These are phyloP conservation scores for Strix occidentalis DNA, from an alignment of 2,797 vertebrate genomes.

Conservation along the genomic window DNA sequence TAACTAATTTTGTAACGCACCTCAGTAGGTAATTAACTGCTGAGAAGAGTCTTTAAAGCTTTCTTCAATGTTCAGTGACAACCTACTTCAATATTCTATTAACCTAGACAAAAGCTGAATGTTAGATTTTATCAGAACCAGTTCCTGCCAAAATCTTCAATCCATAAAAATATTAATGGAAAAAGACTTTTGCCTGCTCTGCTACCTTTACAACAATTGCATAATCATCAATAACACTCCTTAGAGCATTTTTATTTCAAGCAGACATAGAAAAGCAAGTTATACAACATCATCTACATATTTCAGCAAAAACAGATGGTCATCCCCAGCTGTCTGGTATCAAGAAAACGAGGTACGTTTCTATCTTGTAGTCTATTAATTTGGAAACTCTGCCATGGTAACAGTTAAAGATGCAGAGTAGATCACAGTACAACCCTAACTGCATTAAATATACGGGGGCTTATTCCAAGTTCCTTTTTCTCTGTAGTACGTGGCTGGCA, in stretches of 20 bases:
- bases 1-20: not conserved
- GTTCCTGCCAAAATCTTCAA: not conserved
- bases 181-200: not conserved
- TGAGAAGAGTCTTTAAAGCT: not conserved
- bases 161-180: not conserved
- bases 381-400: not conserved
- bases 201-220: not conserved
- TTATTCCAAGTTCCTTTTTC: not conserved
- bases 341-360: not conserved
- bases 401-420: not conserved
- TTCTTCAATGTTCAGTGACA: not conserved
- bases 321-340: not conserved
- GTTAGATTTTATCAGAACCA: not conserved
- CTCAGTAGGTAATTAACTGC: not conserved
- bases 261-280: not conserved
- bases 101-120: not conserved
- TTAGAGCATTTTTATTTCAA: not conserved
- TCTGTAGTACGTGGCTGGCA: not conserved
- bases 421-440: not conserved
- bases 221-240: not conserved
- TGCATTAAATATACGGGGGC: no score
- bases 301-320: not conserved
- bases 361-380: not conserved
- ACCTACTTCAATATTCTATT: not conserved
- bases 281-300: not conserved